A percentile compares a stretch with the other conserved stretches of the same genome.
These are phyloP conservation scores for Hyaena hyaena DNA, from an alignment of 2,113 vertebrate genomes.

Conservation along the genomic window DNA sequence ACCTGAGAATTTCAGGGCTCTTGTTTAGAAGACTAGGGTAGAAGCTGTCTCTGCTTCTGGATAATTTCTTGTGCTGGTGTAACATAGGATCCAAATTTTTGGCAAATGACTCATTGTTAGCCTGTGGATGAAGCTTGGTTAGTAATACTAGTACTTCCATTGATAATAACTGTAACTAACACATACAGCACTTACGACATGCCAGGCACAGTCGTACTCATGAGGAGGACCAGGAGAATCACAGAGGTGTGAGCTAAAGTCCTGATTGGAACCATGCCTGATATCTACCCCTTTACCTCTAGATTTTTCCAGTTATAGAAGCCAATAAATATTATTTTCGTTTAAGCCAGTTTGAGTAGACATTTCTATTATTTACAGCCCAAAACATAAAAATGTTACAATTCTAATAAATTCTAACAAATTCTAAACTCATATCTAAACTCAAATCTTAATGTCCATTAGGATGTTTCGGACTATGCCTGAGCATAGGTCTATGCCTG, in stretches of 20 bases:
- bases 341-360: slow-evolving; percentile 1
- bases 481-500: too few relatives aligned
- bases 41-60: neutral
- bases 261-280: neutral
- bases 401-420: neutral
- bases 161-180: slow-evolving; percentile 24
- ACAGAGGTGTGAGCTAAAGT: neutral
- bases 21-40: neutral
- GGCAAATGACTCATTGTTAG: neutral
- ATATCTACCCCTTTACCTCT: neutral
- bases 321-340: neutral
- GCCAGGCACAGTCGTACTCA: neutral
- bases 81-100: neutral
- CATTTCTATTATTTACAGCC: slow-evolving; percentile 9
- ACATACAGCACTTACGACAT: neutral
- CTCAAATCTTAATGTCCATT: neutral
- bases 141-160: neutral
- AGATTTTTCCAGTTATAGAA: neutral
- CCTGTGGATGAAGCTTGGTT: neutral
- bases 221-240: neutral
- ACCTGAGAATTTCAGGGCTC: neutral
- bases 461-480: neutral
- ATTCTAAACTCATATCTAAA: slow-evolving; percentile 28
- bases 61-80: neutral
- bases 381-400: neutral